Base-by-base conservation (phyloP, 2,888 invertebrate genomes). In the Agrilus mali region DNA sequence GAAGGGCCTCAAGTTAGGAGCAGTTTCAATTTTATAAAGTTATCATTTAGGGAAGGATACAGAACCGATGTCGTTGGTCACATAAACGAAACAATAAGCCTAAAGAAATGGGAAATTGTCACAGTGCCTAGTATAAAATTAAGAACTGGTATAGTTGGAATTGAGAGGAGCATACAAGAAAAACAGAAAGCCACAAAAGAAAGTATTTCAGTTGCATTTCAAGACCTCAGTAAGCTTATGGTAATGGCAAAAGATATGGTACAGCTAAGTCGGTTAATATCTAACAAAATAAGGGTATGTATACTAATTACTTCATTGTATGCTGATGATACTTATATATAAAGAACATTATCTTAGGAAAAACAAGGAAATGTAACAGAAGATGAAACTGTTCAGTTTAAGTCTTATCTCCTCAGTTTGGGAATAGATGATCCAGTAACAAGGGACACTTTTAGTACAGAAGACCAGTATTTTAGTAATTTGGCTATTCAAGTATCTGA, bases 401-500 rank as follows among this genome's bases (percentile, higher is more conserved):
- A 97, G 63, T 86, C 95, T 0, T 95, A 97, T 64, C 71, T 98
- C 38, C 77, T 98, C 70, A 96, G 95, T 63, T 74, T 98, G 57
- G 98, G 98, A 54, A 94, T 98, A 52, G 92, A 93, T 59, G 96
- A 98, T 71, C 97, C 97, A 1, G 97, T 97, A 0, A 97, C 96
- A 0, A 78, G 94, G 59, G 90, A 90, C 58, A 78, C 86, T 10
- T 92, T 83, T 60, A 85, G 86, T 59, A 85, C 82, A 42, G 88
- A 89, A 50, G 80, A 81, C 12, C 82, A 84, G 49, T 97, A 93
- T 65, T 89, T 86, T 62, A 72, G 75, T 55, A 83, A 86, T 53
- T 67, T 98, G 39, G 89, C 94, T 0, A 81, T 79, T 57, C 87
- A 98, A 70, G 76, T 97, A 38, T 80, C 84, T 37, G 79, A 80